Percentiles rank a stretch among this genome's conserved stretches.
Evolutionary conservation across 2,113 vertebrate genomes (phyloP).

Genomic region (Mastomys coucha): DNA sequence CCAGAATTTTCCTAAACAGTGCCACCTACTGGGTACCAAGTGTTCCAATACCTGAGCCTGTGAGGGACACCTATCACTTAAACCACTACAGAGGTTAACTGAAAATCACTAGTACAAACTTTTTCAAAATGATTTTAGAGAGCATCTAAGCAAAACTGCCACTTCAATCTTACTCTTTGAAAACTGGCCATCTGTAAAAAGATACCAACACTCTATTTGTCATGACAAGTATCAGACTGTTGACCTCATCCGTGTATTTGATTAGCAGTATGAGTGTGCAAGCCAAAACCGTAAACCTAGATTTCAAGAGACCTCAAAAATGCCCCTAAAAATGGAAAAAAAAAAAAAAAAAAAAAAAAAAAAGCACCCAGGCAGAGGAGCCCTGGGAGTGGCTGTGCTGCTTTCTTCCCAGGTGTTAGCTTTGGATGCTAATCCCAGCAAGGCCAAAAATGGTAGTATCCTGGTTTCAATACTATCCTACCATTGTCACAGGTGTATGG

Average conservation of each 20-base stretch:
- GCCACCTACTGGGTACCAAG: neutral
- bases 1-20: neutral
- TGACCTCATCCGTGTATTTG: neutral
- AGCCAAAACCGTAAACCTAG: neutral
- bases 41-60: neutral
- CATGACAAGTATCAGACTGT: neutral
- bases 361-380: neutral
- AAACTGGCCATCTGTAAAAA: neutral
- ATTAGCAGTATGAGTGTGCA: neutral
- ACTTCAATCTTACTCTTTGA: neutral
- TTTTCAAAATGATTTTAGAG: neutral
- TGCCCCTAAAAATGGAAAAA: neutral
- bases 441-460: neutral
- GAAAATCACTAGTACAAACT: neutral
- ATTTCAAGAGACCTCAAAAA: neutral
- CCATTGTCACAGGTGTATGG: conserved; percentile 65
- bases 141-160: neutral
- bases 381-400: rapidly evolving
- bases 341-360: neutral
- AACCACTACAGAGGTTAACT: neutral
- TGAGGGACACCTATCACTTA: neutral
- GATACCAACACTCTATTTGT: neutral
- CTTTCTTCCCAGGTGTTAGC: conserved; percentile 68
- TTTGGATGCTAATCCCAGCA: conserved; percentile 29
- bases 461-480: neutral